Conservation (phyloP, 2,888 invertebrate genomes). For the Scrobipalpa costella region DNA sequence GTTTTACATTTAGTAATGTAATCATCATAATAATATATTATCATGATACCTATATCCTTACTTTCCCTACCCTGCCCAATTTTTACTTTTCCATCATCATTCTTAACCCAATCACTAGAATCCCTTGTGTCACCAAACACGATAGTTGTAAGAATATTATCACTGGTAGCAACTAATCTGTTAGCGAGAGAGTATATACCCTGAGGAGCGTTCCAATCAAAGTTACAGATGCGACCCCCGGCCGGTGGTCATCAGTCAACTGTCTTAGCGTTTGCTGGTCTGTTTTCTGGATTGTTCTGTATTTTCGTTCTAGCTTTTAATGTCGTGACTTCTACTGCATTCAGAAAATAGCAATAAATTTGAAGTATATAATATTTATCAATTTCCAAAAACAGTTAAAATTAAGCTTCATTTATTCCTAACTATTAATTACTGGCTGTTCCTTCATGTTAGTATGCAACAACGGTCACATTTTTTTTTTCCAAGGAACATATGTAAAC, state of each 20-base stretch:
- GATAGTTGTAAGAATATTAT: conserved; percentile 42
- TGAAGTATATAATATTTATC: no score
- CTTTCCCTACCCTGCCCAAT: not conserved
- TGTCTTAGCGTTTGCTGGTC: conserved; percentile 22
- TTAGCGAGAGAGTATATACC: conserved; percentile 36
- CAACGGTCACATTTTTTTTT: no score
- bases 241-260: conserved; percentile 48
- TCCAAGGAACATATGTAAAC: no score
- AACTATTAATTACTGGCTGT: no score
- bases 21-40: not conserved
- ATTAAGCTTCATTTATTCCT: no score
- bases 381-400: no score
- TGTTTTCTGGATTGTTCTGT: no score
- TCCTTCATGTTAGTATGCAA: no score
- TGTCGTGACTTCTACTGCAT: no score
- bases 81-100: not conserved
- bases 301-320: not conserved
- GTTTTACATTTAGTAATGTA: no score
- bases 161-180: conserved; percentile 58
- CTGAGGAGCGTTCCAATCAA: conserved; percentile 60
- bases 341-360: no score
- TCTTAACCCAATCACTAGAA: conserved; percentile 37
- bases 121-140: conserved; percentile 44
- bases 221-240: conserved; percentile 75
- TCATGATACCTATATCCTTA: no score